phyloP scores from a whole-genome alignment of 2,113 vertebrate genomes.

The Oenanthe oenanthe region DNA sequence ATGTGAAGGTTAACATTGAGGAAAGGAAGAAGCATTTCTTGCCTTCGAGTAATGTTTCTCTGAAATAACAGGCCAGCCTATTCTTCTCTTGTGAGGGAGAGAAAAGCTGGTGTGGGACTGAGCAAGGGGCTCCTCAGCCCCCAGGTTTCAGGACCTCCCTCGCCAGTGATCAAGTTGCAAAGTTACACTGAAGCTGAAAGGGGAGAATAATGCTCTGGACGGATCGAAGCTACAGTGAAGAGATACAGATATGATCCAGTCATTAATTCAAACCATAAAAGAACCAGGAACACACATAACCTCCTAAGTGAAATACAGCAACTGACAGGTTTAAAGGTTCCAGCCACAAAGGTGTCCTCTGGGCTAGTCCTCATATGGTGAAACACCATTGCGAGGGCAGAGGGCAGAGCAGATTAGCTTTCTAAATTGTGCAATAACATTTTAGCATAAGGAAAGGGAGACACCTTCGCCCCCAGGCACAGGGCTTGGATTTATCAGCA shows the following conservation, averaged over 20 bases:
- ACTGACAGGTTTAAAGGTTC: neutral
- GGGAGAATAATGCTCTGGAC: neutral
- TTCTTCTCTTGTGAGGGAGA: neutral
- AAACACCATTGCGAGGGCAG: neutral
- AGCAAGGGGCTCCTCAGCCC: neutral
- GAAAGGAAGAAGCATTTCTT: neutral
- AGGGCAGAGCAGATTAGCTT: neutral
- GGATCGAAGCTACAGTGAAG: fast-evolving
- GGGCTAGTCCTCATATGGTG: neutral
- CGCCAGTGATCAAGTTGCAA: neutral
- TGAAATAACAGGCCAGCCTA: neutral
- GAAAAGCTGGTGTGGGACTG: neutral
- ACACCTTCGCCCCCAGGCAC: neutral
- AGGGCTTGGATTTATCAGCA: neutral
- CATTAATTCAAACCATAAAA: neutral
- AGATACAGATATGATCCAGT: neutral
- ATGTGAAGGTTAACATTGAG: neutral
- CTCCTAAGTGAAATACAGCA: neutral
- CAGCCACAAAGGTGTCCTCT: neutral
- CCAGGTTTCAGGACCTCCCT: neutral
- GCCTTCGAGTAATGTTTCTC: neutral
- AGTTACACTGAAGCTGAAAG: neutral
- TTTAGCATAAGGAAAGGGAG: neutral
- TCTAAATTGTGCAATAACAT: neutral
- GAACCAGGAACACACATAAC: neutral